Percentiles rank a stretch among this genome's conserved stretches.
Evolutionary conservation across 2,888 invertebrate species (phyloP).

Genomic region (Heliconius erato): DNA sequence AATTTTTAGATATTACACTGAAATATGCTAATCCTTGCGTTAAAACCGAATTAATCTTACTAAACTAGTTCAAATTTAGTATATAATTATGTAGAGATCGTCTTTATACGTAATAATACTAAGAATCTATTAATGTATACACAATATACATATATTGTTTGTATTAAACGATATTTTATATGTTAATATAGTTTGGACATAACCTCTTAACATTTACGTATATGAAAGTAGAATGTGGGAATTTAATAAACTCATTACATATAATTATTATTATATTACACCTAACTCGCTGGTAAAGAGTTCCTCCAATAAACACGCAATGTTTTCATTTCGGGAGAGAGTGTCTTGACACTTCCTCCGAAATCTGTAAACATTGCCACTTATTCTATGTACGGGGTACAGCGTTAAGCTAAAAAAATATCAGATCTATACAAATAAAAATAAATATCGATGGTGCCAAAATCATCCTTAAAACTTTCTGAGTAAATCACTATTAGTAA

Average conservation of each 20-base stretch:
- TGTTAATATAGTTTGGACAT: background rate
- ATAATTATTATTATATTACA: background rate
- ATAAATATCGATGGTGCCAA: no score
- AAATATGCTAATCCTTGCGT: slow-evolving; percentile 2
- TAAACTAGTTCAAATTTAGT: slow-evolving; percentile 5
- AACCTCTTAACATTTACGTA: background rate
- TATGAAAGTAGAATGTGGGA: slow-evolving; percentile 14
- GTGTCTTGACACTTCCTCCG: no score
- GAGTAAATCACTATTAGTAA: no score
- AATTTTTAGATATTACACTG: slow-evolving; percentile 20
- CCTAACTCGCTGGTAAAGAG: no score
- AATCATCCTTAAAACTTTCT: no score
- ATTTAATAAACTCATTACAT: background rate
- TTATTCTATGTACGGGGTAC: no score
- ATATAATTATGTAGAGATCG: background rate
- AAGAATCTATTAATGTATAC: background rate
- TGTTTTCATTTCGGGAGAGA: no score
- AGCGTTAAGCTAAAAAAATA: no score
- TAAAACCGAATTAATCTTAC: background rate
- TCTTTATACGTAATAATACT: background rate
- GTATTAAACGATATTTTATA: background rate
- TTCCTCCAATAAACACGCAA: no score
- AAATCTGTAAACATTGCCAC: no score
- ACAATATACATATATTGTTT: background rate
- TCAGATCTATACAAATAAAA: no score